A percentile compares a stretch with the other conserved stretches of the same genome.
Evolutionary conservation across 2,113 vertebrate species (phyloP).

Genomic region (Todiramphus chloris): DNA sequence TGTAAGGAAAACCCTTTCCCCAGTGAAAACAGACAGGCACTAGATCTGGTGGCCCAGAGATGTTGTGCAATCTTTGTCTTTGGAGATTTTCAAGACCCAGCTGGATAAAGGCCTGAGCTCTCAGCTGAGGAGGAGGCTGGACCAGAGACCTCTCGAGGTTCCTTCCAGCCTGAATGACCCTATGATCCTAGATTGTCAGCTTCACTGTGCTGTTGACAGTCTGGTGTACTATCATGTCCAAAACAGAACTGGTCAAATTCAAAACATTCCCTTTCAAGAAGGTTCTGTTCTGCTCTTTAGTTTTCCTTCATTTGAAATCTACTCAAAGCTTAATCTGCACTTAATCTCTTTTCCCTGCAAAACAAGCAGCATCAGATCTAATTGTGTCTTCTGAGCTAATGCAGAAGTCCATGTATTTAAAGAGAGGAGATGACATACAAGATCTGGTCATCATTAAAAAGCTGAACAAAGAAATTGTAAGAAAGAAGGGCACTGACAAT

Average conservation of each 20-base stretch:
- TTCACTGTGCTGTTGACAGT: background rate
- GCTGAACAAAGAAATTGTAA: background rate
- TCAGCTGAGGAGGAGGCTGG: background rate
- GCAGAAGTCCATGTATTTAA: background rate
- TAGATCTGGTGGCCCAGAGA: background rate
- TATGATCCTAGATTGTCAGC: background rate
- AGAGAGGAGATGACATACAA: background rate
- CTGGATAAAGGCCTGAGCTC: background rate
- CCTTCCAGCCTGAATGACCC: background rate
- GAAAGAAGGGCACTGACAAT: background rate
- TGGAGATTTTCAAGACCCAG: background rate
- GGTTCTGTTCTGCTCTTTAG: background rate
- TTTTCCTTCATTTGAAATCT: conserved; percentile 11
- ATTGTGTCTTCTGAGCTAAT: conserved; percentile 21
- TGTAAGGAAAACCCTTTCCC: background rate
- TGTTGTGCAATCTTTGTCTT: background rate
- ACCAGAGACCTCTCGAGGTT: background rate
- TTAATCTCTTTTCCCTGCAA: conserved; percentile 36
- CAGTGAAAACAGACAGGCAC: background rate
- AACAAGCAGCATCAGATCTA: conserved; percentile 48
- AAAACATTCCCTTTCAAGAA: conserved; percentile 7
- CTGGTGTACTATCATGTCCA: background rate
- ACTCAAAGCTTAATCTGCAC: background rate
- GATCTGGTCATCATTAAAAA: background rate
- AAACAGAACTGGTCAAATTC: background rate